A percentile compares a stretch with the other conserved stretches of the same genome.
These are phyloP conservation scores for Synanthedon andrenaeformis DNA, from an alignment of 2,888 invertebrate species.

Conservation along the genomic window DNA sequence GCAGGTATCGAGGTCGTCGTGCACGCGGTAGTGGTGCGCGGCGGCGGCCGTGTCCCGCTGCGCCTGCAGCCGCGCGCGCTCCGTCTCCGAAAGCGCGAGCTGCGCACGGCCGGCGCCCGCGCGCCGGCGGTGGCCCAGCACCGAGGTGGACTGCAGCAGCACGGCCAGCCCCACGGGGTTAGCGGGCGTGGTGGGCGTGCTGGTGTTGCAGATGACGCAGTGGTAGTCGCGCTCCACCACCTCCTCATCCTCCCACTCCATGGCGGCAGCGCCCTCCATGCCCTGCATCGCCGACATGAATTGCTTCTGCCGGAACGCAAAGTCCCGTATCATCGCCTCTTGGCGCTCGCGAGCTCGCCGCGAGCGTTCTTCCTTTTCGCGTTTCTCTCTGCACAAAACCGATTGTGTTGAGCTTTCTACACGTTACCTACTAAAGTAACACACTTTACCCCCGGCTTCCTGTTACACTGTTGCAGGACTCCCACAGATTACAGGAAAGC, in stretches of 20 bases:
- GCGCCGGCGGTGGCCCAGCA: constrained; percentile 79
- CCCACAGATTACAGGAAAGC: no score
- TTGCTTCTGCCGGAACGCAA: constrained; percentile 89
- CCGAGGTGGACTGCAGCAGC: constrained; percentile 85
- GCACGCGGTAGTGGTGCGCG: constrained; percentile 80
- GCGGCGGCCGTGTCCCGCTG: constrained; percentile 75
- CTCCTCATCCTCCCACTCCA: constrained; percentile 75
- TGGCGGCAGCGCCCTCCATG: constrained; percentile 50
- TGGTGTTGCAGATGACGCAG: constrained; percentile 96
- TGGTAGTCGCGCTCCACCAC: constrained; percentile 82
- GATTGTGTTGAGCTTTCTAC: no score
- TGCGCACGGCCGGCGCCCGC: constrained; percentile 44
- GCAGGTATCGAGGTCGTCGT: constrained; percentile 80
- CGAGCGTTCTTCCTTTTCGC: constrained; percentile 86
- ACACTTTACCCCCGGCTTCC: no score
- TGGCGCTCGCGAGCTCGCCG: constrained; percentile 89
- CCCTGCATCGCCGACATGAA: constrained; percentile 78
- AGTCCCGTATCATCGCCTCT: constrained; percentile 92
- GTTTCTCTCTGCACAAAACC: constrained; percentile 60
- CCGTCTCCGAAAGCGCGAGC: constrained; percentile 59
- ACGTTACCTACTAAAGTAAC: no score
- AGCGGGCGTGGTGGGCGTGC: constrained; percentile 84
- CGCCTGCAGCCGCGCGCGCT: constrained; percentile 59
- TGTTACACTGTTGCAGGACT: no score
- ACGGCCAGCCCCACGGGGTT: constrained; percentile 86